Evolutionary conservation across 2,888 invertebrate genomes (phyloP), one percentile per base, ranked within the genome.

Genomic region (Tigriopus californicus): DNA sequence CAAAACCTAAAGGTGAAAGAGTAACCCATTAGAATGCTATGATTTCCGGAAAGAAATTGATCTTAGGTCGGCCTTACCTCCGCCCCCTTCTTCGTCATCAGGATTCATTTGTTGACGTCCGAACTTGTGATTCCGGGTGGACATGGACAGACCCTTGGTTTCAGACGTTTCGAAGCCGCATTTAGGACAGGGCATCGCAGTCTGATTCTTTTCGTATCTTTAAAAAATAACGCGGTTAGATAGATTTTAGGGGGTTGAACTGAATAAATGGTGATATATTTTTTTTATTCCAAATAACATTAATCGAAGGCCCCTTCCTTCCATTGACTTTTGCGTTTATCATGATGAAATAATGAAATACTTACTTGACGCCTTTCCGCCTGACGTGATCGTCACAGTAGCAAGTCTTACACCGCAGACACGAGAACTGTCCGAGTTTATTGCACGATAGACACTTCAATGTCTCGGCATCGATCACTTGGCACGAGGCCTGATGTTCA

Each of bases 401-500:
- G 72, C 92, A 94, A 2, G 83, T 84, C 75, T 95, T 95, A 75
- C 95, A 95, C 67, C 88, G 80, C 67, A 95, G 76, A 70, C 94
- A 95, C 3, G 92, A 91, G 74, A 89, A 90, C 74, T 94, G 91
- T 0, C 94, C 92, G 62, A 91, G 75, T 62, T 85, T 84, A 75
- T 94, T 94, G 72, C 94, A 94, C 1, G 91, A 92, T 71, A 88
- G 85, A 82, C 95, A 95, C 76, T 95, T 95, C 71, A 85, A 91
- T 66, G 81, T 90, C 73, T 95, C 95, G 0, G 90, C 83, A 69
- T 95, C 94, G 6, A 95, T 74, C 61, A 91, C 86, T 76, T 95
- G 92, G 70, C 92, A 94, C 0, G 87, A 89, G 3, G 94, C 94
- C 73, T 95, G 95, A 74, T 95, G 94, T 73, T 95, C 94, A 74